Evolutionary conservation across 2,888 invertebrate species (phyloP), one percentile per base, ranked within the genome.

Genomic region (Cataglyphis cursor): DNA sequence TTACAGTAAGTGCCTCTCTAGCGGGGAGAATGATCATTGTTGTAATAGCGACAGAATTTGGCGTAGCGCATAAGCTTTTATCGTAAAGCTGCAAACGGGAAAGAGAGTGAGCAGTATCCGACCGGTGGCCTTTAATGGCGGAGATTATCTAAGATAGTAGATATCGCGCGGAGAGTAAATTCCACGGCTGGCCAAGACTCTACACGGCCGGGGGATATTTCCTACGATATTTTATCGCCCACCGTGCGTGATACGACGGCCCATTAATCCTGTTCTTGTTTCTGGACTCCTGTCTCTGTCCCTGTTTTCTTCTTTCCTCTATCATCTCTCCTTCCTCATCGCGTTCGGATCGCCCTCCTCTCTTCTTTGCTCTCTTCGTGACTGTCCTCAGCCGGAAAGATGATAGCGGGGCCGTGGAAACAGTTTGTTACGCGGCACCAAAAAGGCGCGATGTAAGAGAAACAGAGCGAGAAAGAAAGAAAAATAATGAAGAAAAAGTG

Each of bases 221-320:
- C 85, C 87, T 84, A 84, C 87, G 90, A 92, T 93, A 90, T 92
- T 93, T 93, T 92, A 93, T 92, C 93, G 88, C 86, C 87, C 88
- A 89, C 88, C 90, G 90, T 91, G 92, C 88, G 90, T 93, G 92
- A 92, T 92, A 92, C 92, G 92, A 90, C 90, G 89, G 88, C 87
- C 91, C 93, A 93, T 93, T 93, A 93, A 93, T 93, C 89, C 91
- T 89, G 87, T 90, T 90, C 91, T 90, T 90, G 90, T 91, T 89
- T 84, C 76, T 84, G 70, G 65, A 48, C 70, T 75, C 48, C 35
- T 68, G 24, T 44, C 57, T 64, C 74, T 57, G 51, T 64, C 65
- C 54, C 74, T 57, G 51, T 64, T 57, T 72, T 65, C 59, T 65
- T 83, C 80, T 18, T 21, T 59, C 54, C 6, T 31, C n/a, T 12